Evolutionary conservation across 2,888 invertebrate genomes (phyloP).

Genomic region (Conchocele bisecta): DNA sequence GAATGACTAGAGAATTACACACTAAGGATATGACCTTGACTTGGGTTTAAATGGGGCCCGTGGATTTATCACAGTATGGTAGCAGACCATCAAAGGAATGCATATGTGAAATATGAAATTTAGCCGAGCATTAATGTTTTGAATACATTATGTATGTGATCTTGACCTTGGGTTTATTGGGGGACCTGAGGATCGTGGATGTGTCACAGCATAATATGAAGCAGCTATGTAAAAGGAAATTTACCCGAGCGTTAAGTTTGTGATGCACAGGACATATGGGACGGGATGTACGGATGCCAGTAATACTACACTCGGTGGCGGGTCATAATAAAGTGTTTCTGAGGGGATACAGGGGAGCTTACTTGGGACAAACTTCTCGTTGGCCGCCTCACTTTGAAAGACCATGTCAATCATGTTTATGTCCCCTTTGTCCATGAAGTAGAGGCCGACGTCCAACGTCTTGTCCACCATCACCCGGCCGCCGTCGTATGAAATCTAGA

Average conservation of each 20-base stretch:
- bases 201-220: not conserved
- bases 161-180: no score
- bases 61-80: no score
- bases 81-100: no score
- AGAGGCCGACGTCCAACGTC: conserved; percentile 59
- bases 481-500: conserved; percentile 57
- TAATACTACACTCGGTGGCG: no score
- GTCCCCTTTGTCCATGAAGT: conserved; percentile 42
- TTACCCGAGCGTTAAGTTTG: not conserved
- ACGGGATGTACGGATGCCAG: not conserved
- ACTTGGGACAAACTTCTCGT: conserved; percentile 63
- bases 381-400: conserved; percentile 57
- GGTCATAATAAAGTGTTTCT: not conserved
- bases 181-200: no score
- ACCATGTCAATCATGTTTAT: conserved; percentile 55
- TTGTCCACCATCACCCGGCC: conserved; percentile 35
- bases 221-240: not conserved
- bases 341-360: conserved; percentile 23
- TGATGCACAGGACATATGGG: not conserved
- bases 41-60: no score
- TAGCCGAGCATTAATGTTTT: no score
- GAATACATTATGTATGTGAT: no score
- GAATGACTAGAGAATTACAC: no score
- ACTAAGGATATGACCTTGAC: no score
- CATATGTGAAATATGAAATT: no score